These are phyloP conservation scores for Xiphydria camelus DNA, from an alignment of 2,888 invertebrate genomes.

Conservation along the genomic window DNA sequence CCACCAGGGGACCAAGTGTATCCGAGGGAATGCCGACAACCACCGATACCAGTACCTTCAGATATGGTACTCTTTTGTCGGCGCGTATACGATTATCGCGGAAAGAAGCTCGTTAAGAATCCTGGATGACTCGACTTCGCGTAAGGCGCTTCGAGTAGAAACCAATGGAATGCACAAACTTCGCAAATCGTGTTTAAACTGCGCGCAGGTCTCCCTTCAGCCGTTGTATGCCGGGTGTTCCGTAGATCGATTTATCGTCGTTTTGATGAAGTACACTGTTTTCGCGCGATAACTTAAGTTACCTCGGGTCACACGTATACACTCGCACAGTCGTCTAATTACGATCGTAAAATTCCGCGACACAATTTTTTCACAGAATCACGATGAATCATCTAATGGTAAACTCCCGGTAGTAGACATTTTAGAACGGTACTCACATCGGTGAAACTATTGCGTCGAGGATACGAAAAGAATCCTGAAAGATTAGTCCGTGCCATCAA, in stretches of 20 bases:
- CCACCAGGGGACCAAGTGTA: slow-evolving; percentile 69
- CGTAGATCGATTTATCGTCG: slow-evolving; percentile 26
- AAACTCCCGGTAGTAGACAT: too few relatives aligned
- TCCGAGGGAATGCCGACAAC: slow-evolving; percentile 63
- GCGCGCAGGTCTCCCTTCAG: slow-evolving; percentile 45
- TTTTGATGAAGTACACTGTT: too few relatives aligned
- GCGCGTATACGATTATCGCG: slow-evolving; percentile 92
- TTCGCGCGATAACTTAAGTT: too few relatives aligned
- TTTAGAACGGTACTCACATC: too few relatives aligned
- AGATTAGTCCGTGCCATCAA: too few relatives aligned
- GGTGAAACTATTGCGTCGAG: too few relatives aligned
- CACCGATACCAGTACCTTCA: slow-evolving; percentile 69
- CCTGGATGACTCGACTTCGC: slow-evolving; percentile 55
- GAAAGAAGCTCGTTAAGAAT: slow-evolving; percentile 65
- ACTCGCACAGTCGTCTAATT: too few relatives aligned
- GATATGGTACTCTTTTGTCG: slow-evolving; percentile 94
- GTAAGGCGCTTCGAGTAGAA: slow-evolving; percentile 40
- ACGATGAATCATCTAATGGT: too few relatives aligned
- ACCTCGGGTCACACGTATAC: too few relatives aligned
- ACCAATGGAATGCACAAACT: slow-evolving; percentile 45
- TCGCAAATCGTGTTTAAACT: slow-evolving; percentile 40
- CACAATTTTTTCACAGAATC: too few relatives aligned
- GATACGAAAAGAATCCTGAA: too few relatives aligned
- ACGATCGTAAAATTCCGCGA: too few relatives aligned
- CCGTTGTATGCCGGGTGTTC: slow-evolving; percentile 23